These are phyloP conservation scores for Scomberomorus guttatus DNA, from an alignment of 2,797 vertebrate genomes.

Conservation along the genomic window DNA sequence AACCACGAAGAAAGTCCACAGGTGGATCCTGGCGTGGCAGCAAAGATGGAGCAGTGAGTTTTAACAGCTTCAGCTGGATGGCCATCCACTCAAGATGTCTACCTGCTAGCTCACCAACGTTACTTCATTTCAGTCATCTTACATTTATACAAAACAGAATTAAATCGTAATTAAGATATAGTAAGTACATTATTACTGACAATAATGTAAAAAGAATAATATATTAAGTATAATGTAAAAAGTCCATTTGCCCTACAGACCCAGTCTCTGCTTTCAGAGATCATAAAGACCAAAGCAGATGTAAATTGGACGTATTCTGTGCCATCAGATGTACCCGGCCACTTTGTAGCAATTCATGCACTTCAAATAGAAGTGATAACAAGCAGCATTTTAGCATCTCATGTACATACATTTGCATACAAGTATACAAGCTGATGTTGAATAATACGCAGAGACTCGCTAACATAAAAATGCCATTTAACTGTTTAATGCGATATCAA, in stretches of 20 bases:
- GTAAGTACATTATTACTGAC: too few species aligned
- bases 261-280: not conserved
- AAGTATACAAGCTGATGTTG: too few species aligned
- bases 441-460: too few species aligned
- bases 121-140: not conserved
- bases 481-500: too few species aligned
- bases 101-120: not conserved
- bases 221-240: not conserved
- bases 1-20: slow-evolving; percentile 10
- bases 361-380: not conserved
- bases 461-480: too few species aligned
- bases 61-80: not conserved
- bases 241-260: not conserved
- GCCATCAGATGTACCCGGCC: not conserved
- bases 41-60: not conserved
- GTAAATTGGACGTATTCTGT: not conserved
- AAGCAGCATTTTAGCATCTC: not conserved
- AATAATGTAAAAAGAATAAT: too few species aligned
- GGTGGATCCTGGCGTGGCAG: not conserved
- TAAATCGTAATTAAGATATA: not conserved
- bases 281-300: not conserved
- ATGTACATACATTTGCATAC: not conserved
- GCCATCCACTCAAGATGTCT: not conserved
- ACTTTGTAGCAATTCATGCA: not conserved
- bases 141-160: not conserved